Conservation (phyloP, 2,888 invertebrate species). For the Stictocephala bisonia region DNA sequence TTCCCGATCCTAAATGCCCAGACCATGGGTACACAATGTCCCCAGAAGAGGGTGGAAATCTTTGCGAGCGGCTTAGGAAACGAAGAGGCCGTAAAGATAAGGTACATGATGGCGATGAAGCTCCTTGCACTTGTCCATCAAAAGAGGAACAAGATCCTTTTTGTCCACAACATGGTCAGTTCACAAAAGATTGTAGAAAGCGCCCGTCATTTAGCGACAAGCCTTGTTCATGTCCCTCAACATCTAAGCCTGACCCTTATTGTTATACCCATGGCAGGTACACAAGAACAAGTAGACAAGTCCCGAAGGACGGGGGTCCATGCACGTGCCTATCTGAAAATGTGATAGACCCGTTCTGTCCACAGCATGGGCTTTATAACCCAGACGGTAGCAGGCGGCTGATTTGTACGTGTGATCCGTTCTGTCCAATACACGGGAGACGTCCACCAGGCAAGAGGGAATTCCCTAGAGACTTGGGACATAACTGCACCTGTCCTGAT, state of each 20-base stretch:
- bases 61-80: too few species aligned
- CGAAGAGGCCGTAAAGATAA: too few species aligned
- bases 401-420: slow-evolving; percentile 8
- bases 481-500: not conserved
- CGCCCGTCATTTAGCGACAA: not conserved
- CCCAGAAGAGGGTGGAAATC: not conserved
- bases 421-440: slow-evolving; percentile 14
- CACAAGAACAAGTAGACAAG: not conserved
- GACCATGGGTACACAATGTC: not conserved
- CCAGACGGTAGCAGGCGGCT: slow-evolving; percentile 1
- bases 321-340: not conserved
- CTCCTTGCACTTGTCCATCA: not conserved
- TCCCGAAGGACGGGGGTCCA: not conserved
- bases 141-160: not conserved
- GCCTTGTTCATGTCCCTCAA: not conserved
- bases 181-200: not conserved
- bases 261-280: not conserved
- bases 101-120: slow-evolving; percentile 16
- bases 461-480: not conserved
- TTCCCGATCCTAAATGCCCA: slow-evolving; percentile 4
- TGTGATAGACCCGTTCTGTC: slow-evolving; percentile 12
- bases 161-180: slow-evolving; percentile 6
- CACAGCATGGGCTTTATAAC: not conserved
- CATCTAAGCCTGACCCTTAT: not conserved
- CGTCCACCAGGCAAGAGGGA: not conserved